phyloP scores from a whole-genome alignment of 1,140 invertebrate species.

The Archivesica marissinica region DNA sequence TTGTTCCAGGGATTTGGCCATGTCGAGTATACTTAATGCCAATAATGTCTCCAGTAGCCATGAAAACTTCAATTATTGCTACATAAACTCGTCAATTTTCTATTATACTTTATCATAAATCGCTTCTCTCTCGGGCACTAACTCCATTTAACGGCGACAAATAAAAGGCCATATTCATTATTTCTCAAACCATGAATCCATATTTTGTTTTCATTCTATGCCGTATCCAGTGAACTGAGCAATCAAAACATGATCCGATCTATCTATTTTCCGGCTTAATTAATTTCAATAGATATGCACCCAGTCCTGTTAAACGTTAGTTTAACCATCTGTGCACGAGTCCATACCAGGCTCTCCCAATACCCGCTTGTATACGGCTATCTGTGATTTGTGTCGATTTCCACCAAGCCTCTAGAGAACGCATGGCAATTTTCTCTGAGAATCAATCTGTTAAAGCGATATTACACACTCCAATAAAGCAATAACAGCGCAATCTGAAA shows the following conservation, averaged over 20 bases:
- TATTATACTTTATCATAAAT: constrained; percentile 46
- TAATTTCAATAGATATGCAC: constrained; percentile 63
- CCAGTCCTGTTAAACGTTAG: constrained; percentile 44
- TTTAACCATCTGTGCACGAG: constrained; percentile 63
- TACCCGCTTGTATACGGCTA: not conserved
- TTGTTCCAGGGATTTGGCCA: not conserved
- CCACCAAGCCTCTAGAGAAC: constrained; percentile 33
- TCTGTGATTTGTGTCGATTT: constrained; percentile 40
- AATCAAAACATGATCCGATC: constrained; percentile 59
- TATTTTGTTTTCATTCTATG: constrained; percentile 61
- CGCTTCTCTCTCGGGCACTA: constrained; percentile 27
- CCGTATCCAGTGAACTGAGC: constrained; percentile 28
- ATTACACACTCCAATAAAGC: constrained; percentile 65
- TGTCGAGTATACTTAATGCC: constrained; percentile 46
- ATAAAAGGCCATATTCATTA: constrained; percentile 62
- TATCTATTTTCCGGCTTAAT: constrained; percentile 66
- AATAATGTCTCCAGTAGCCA: constrained; percentile 2
- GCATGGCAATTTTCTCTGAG: constrained; percentile 47
- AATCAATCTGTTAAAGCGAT: constrained; percentile 67
- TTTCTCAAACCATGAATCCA: constrained; percentile 58
- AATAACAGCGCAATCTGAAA: constrained; percentile 66
- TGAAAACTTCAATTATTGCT: constrained; percentile 58
- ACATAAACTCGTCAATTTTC: constrained; percentile 56
- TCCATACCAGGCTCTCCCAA: not conserved
- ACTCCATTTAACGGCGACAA: constrained; percentile 55